Base-by-base conservation (phyloP, 2,113 vertebrate species). In the Bolborhynchus lineola region DNA sequence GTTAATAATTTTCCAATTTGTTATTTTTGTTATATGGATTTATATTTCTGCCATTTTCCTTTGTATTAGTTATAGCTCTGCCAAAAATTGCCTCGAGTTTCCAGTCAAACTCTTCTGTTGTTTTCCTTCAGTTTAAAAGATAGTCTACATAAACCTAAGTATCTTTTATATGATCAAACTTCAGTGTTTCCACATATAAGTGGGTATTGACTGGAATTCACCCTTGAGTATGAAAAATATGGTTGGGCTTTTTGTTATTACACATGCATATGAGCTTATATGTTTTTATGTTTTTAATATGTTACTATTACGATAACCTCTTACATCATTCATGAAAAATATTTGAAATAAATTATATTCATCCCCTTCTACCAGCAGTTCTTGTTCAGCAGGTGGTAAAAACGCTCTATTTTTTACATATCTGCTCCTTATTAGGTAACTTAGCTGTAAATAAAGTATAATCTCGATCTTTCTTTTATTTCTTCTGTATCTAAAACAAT, bases 31-130 rank as follows among this genome's bases (percentile, higher is more conserved):
- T 64, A 19, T 9, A 31, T 8, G 2, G 21, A 33, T 77, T 88
- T 77, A 10, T 77, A 65, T 62, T 65, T 94, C 60, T 90, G 39
- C 65, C 26, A 65, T 70, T 88, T 93, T 77, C 15, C 53, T 93
- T 92, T 83, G n/a, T 55, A 50, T 46, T 67, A 42, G 42, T 49
- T 86, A 13, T 67, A 68, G 9, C 7, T 76, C 25, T 82, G 41
- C 44, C 53, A 85, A 72, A 82, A 87, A 52, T 69, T 82, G 10
- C 21, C 52, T 68, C 16, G 33, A 64, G 10, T 78, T 90, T 88
- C 42, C 35, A 86, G 37, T 88, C 55, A 59, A 41, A 28, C 3
- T 50, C n/a, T 82, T 83, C n/a, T 39, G 8, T 41, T 92, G 9
- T 50, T 92, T 86, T 24, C 26, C 33, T 10, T 23, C n/a, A 33